These are phyloP conservation scores for Hemiprocne comata DNA, from an alignment of 2,113 vertebrate species.

Conservation along the genomic window DNA sequence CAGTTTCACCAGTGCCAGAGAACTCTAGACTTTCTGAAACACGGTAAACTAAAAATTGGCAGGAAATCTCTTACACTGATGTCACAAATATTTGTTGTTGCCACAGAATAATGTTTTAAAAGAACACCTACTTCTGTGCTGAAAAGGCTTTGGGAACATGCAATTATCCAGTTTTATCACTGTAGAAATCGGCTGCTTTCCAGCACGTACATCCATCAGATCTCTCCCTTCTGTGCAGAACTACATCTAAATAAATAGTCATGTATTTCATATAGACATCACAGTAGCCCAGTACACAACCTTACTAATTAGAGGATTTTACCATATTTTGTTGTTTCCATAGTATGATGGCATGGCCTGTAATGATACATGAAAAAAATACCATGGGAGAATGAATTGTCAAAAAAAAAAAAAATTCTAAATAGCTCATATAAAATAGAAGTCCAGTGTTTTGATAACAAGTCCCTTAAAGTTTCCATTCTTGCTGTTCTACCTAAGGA, in stretches of 20 bases:
- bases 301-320: not conserved
- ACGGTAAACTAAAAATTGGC: slow-evolving; percentile 66
- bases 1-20: slow-evolving; percentile 67
- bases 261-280: not conserved
- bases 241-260: not conserved
- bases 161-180: slow-evolving; percentile 48
- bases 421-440: not conserved
- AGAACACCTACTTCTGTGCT: slow-evolving; percentile 44
- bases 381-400: not conserved
- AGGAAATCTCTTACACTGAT: slow-evolving; percentile 56
- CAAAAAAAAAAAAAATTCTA: not conserved
- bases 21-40: slow-evolving; percentile 65
- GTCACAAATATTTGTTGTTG: slow-evolving; percentile 56
- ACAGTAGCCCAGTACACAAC: not conserved
- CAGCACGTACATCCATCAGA: not conserved
- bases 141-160: slow-evolving; percentile 46
- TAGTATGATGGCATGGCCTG: not conserved
- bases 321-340: not conserved
- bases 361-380: not conserved
- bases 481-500: not conserved
- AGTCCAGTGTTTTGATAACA: not conserved
- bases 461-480: not conserved
- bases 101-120: slow-evolving; percentile 61
- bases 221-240: not conserved
- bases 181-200: slow-evolving; percentile 56